phyloP scores from a whole-genome alignment of 2,797 vertebrate genomes.

The Choloepus didactylus region DNA sequence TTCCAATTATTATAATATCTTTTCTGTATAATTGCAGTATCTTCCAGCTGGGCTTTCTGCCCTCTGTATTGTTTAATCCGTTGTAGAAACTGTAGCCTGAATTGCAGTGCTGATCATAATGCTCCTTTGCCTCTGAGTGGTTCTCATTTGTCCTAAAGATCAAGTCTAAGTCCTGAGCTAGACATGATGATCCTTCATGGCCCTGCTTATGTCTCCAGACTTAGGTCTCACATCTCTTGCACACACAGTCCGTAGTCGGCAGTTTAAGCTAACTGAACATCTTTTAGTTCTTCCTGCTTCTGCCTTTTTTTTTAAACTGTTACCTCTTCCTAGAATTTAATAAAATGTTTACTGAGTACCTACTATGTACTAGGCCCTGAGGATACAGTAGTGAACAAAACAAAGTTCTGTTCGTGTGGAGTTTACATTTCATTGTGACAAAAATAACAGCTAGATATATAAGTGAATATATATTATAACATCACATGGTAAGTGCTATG shows the following conservation, averaged over 20 bases:
- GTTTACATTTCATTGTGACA: constrained; percentile 31
- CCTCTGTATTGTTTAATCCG: constrained; percentile 5
- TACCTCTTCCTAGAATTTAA: constrained; percentile 29
- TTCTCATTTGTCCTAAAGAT: constrained; percentile 17
- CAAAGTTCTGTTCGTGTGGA: not conserved
- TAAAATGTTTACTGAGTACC: not conserved
- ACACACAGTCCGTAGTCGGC: not conserved
- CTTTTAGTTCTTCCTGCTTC: constrained; percentile 39
- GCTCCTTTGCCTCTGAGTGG: not conserved
- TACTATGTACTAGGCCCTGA: not conserved
- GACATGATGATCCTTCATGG: not conserved
- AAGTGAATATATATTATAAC: not conserved
- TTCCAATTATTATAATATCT: not conserved
- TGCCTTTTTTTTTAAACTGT: not conserved
- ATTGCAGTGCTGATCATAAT: not conserved
- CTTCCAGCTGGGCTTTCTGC: not conserved
- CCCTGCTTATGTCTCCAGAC: not conserved
- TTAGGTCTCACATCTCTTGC: not conserved
- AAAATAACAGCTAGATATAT: not conserved
- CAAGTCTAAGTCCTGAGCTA: not conserved
- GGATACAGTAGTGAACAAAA: not conserved
- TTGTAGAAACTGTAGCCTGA: constrained; percentile 11
- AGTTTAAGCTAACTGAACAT: not conserved
- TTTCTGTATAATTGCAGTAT: not conserved
- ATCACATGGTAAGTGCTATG: not conserved